phyloP scores from a whole-genome alignment of 2,888 invertebrate genomes.

The Zygothrica quintamaculata region DNA sequence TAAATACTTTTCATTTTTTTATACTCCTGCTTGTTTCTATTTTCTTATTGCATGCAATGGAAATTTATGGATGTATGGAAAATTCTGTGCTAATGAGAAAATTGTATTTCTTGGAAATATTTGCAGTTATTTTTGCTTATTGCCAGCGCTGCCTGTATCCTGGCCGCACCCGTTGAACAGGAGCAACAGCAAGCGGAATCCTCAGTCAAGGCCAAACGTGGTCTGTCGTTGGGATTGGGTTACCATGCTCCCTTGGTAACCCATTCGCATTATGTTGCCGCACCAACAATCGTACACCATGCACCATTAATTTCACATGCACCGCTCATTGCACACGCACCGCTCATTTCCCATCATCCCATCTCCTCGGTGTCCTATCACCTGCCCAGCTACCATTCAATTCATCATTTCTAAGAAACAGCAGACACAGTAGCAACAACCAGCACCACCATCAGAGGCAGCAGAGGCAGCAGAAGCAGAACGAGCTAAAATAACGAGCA shows the following conservation, averaged over 20 bases:
- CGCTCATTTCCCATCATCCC: constrained; percentile 70
- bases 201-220: constrained; percentile 78
- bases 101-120: constrained; percentile 12
- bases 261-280: constrained; percentile 74
- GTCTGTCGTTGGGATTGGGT: constrained; percentile 77
- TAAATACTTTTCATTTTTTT: neutral
- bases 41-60: too few relatives aligned
- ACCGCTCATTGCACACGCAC: constrained; percentile 65
- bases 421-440: constrained; percentile 7
- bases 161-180: constrained; percentile 76
- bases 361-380: constrained; percentile 70
- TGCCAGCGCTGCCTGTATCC: constrained; percentile 56
- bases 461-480: constrained; percentile 10
- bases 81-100: too few relatives aligned
- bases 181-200: constrained; percentile 50
- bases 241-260: constrained; percentile 79
- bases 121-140: constrained; percentile 69
- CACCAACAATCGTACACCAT: constrained; percentile 77
- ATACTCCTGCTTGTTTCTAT: too few relatives aligned
- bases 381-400: constrained; percentile 73
- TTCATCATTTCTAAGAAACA: constrained; percentile 69
- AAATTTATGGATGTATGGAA: too few relatives aligned
- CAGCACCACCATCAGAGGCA: constrained; percentile 3
- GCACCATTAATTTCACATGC: constrained; percentile 73
- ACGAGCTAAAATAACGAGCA: constrained; percentile 7